A percentile compares a stretch with the other conserved stretches of the same genome.
Evolutionary conservation across 2,888 invertebrate species (phyloP).

Genomic region (Acheta domesticus): DNA sequence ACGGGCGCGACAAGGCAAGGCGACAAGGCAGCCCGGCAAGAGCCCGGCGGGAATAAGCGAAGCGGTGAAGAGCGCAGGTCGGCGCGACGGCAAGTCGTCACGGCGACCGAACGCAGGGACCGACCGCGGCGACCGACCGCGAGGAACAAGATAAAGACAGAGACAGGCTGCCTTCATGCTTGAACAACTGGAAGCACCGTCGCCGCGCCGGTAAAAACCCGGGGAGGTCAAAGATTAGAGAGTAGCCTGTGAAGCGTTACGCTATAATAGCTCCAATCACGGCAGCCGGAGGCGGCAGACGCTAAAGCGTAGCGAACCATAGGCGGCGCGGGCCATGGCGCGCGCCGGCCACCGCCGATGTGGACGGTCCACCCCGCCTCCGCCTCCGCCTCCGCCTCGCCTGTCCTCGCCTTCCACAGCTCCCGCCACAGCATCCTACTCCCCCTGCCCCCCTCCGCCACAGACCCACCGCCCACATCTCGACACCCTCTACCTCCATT

Average conservation of each 20-base stretch:
- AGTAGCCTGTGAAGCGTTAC: background rate
- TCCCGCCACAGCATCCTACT: too few species aligned
- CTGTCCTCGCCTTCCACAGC: background rate
- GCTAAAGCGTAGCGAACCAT: background rate
- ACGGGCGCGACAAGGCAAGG: too few species aligned
- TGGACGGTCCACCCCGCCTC: too few species aligned
- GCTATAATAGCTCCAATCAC: constrained; percentile 1
- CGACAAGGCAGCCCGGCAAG: too few species aligned
- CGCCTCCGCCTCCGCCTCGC: too few species aligned
- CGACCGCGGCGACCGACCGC: background rate
- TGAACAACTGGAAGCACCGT: background rate
- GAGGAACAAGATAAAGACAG: background rate
- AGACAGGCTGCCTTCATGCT: background rate
- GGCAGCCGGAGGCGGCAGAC: background rate
- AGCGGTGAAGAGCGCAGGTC: too few species aligned
- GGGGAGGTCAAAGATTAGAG: constrained; percentile 18
- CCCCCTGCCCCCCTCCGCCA: too few species aligned
- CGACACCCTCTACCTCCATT: too few species aligned
- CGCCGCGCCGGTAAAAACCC: background rate
- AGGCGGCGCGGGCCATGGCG: background rate
- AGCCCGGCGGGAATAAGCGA: too few species aligned
- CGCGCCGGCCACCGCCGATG: background rate
- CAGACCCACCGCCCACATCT: too few species aligned
- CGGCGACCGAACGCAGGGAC: background rate
- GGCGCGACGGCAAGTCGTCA: background rate